These are phyloP conservation scores for Masnerella sp. DNA, from an alignment of 2,888 invertebrate species.

Conservation along the genomic window DNA sequence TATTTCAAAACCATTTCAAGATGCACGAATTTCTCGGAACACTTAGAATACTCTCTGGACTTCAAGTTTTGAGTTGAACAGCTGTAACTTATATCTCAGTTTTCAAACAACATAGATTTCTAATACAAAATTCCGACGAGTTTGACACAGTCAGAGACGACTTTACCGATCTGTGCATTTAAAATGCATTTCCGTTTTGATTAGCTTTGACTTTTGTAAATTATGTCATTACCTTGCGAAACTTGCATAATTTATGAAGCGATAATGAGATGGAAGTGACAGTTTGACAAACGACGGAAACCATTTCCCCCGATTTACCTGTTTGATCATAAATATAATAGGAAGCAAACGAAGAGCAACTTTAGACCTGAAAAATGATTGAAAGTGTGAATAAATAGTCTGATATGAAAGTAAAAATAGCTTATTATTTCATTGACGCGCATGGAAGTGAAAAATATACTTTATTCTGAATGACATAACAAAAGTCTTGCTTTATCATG, in stretches of 20 bases:
- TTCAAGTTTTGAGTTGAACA: slow-evolving; percentile 9
- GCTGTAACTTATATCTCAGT: slow-evolving; percentile 14
- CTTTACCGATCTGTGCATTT: slow-evolving; percentile 15
- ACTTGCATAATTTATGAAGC: slow-evolving; percentile 1
- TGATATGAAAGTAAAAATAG: no score
- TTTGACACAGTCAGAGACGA: slow-evolving; percentile 19
- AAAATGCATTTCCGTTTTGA: slow-evolving; percentile 28
- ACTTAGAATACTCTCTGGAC: slow-evolving; percentile 7
- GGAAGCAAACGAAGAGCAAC: no score
- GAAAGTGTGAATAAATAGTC: no score
- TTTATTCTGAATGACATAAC: no score
- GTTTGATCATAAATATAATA: no score
- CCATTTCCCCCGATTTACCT: no score
- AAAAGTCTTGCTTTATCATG: no score
- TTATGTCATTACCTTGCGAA: slow-evolving; percentile 13
- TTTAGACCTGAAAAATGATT: no score
- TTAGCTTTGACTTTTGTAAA: slow-evolving; percentile 29
- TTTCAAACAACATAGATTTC: slow-evolving; percentile 15
- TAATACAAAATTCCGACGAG: slow-evolving; percentile 36
- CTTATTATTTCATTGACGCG: no score
- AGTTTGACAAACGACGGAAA: background rate
- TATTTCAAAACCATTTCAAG: no score
- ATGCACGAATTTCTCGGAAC: background rate
- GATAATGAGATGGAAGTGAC: slow-evolving; percentile 10
- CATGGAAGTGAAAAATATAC: no score